A percentile compares a stretch with the other conserved stretches of the same genome.
phyloP scores from a whole-genome alignment of 2,888 invertebrate species.

The Drosophila differens region DNA sequence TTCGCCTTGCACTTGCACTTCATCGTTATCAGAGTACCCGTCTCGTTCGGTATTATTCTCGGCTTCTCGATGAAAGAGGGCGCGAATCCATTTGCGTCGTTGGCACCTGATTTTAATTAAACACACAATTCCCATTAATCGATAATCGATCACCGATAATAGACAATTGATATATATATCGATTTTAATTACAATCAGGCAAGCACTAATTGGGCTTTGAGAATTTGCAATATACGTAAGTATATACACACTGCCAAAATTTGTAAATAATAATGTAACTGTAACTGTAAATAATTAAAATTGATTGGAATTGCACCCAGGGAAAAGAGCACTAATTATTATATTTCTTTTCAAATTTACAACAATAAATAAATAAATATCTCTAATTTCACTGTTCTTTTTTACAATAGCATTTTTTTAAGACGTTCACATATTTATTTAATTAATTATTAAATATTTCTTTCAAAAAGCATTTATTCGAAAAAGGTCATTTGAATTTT shows the following conservation, averaged over 20 bases:
- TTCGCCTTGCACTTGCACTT: constrained; percentile 98
- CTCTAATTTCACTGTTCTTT: not conserved
- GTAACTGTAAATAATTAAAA: not conserved
- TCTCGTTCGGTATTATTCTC: constrained; percentile 98
- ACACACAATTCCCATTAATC: not conserved
- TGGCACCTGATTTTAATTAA: constrained; percentile 90
- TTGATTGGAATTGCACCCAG: not conserved
- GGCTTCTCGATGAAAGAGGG: constrained; percentile 99
- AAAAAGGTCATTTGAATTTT: not conserved
- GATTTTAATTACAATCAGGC: not conserved
- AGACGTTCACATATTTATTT: not conserved
- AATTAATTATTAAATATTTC: not conserved
- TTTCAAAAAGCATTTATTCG: not conserved
- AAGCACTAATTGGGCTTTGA: not conserved
- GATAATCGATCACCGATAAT: not conserved
- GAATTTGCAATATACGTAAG: not conserved
- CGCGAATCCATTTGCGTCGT: constrained; percentile 94
- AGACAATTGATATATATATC: not conserved
- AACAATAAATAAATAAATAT: not conserved
- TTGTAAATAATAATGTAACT: not conserved
- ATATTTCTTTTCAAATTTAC: not conserved
- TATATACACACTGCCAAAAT: not conserved
- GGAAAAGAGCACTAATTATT: not conserved
- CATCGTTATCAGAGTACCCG: constrained; percentile 98
- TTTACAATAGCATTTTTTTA: not conserved